Percentiles rank a stretch among this genome's conserved stretches.
Conservation (phyloP, 2,888 invertebrate species). For the Hipparchia sbordonii region DNA sequence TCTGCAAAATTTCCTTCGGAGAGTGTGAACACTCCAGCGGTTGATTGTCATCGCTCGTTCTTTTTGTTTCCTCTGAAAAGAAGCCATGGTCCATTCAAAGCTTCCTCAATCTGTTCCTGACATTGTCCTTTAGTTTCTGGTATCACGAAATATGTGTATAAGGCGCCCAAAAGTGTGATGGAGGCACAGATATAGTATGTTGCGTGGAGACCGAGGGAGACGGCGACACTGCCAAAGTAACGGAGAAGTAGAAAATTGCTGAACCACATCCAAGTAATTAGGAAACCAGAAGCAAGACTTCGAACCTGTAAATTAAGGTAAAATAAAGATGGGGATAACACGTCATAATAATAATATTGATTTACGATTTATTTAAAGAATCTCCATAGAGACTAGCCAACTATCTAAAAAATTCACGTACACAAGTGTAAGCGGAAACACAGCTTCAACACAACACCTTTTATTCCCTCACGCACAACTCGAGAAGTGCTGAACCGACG, state of each 20-base stretch:
- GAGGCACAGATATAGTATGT: conserved; percentile 72
- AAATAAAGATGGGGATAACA: no score
- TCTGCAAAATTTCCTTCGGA: conserved; percentile 37
- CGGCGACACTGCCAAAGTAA: conserved; percentile 68
- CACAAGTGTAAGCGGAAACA: no score
- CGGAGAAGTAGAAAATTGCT: conserved; percentile 72
- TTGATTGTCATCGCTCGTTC: conserved; percentile 62
- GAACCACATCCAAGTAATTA: conserved; percentile 77
- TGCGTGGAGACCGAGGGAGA: conserved; percentile 67
- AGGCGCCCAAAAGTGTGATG: conserved; percentile 66
- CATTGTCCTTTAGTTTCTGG: conserved; percentile 72
- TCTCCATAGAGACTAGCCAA: no score
- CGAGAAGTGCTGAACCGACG: no score
- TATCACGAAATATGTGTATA: conserved; percentile 58
- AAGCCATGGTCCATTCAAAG: conserved; percentile 62
- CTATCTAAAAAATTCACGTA: no score
- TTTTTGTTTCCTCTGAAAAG: conserved; percentile 50
- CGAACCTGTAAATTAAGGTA: conserved; percentile 57
- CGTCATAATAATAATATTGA: no score
- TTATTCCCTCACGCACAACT: no score
- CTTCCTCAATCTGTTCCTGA: conserved; percentile 65
- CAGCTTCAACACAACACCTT: no score
- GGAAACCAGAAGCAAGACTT: conserved; percentile 71
- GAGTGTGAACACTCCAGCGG: conserved; percentile 49
- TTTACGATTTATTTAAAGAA: no score